Conservation (phyloP, 2,113 vertebrate genomes). For the Lepidothrix coronata region DNA sequence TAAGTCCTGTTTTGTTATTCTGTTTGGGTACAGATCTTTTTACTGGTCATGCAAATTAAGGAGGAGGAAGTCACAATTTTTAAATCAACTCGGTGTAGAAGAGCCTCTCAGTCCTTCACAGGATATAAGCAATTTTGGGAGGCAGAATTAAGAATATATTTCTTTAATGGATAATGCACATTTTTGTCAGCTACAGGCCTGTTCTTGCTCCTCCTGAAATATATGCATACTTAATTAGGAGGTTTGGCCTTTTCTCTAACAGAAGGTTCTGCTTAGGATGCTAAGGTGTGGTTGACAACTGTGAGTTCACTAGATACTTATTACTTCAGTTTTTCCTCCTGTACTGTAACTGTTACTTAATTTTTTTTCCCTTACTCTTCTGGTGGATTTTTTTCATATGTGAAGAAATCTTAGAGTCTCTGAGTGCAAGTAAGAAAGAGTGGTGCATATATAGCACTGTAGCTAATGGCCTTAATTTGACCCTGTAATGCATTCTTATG, state of each 20-base stretch:
- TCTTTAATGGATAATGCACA: background rate
- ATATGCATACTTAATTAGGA: background rate
- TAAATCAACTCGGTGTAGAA: background rate
- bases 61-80: background rate
- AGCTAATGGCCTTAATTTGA: background rate
- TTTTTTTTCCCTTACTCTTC: background rate
- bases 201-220: background rate
- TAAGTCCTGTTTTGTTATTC: slow-evolving; percentile 19
- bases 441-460: background rate
- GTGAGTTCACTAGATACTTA: background rate
- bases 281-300: slow-evolving; percentile 2
- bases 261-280: background rate
- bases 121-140: background rate
- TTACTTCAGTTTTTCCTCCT: background rate
- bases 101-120: background rate
- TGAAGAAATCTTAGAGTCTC: background rate
- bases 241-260: background rate
- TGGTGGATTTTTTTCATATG: background rate
- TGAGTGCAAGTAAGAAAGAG: background rate
- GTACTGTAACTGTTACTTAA: background rate
- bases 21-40: slow-evolving; percentile 11
- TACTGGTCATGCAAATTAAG: slow-evolving; percentile 3
- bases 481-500: background rate
- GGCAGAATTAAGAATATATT: background rate
- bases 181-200: background rate